Conservation (phyloP, 2,797 vertebrate genomes). For the Coracias cyanogaster region DNA sequence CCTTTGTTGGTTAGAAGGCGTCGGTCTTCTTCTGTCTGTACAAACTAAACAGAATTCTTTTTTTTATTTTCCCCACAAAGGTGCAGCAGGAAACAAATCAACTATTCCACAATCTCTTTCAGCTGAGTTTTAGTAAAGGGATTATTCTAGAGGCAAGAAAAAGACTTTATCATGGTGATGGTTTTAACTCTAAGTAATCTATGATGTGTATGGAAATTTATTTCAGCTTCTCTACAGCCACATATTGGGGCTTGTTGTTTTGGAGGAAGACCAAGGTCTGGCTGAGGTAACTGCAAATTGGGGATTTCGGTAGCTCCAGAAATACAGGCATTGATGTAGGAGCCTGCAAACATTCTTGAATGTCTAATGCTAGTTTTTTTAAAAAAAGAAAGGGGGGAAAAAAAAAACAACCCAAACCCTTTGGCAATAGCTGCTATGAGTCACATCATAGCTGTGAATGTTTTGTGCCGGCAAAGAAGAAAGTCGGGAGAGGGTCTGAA, state of each 20-base stretch:
- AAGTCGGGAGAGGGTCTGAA: background rate
- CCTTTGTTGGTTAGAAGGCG: background rate
- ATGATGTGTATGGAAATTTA: background rate
- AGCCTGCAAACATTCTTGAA: background rate
- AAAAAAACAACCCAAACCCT: background rate
- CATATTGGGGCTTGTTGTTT: background rate
- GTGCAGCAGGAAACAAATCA: background rate
- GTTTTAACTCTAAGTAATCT: background rate
- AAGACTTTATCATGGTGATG: background rate
- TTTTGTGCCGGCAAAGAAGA: background rate
- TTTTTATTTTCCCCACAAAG: background rate
- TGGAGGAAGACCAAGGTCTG: background rate
- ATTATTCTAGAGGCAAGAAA: background rate
- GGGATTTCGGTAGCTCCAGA: background rate
- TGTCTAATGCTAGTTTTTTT: background rate
- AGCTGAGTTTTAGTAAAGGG: background rate
- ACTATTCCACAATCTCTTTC: background rate
- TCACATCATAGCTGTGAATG: background rate
- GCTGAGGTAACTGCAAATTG: background rate
- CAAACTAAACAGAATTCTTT: background rate
- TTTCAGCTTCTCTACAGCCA: background rate
- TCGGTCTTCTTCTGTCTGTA: background rate
- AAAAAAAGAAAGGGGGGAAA: too few species aligned
- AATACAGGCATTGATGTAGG: background rate
- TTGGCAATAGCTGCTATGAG: background rate